Evolutionary conservation across 2,888 invertebrate species (phyloP), one percentile per base, ranked within the genome.

Genomic region (Epirrhoe alternata): DNA sequence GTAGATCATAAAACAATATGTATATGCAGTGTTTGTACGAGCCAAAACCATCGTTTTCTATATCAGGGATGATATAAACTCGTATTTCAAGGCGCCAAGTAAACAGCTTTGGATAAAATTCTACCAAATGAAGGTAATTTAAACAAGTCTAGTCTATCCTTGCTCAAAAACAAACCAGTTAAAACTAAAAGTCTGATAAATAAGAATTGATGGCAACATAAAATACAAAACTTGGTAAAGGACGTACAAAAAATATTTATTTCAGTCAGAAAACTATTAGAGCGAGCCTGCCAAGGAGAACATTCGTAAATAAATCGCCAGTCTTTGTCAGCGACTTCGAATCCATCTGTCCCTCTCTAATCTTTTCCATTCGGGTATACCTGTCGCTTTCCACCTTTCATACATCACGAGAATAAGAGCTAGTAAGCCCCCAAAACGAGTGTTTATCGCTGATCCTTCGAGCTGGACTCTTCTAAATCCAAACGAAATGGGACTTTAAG

Each of bases 371-470:
- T 70, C 73, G 75, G 75, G 77, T 85, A 82, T 84, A 81, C 80
- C 80, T 79, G 79, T 88, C 89, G 81, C 85, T 77, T 82, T 87
- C 80, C 74, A 76, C 79, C 86, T 82, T 83, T 77, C 80, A 87
- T 90, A 88, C 82, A 87, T 91, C 90, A 90, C 83, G 75, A 77
- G 70, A 78, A 79, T 81, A 83, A 86, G 86, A 87, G 84, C 85
- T 81, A 80, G 83, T 86, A 85, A 90, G 87, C 87, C 81, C 78
- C 80, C 83, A 82, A 87, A 90, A 92, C 87, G 87, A 90, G 90
- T 90, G 90, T 92, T 92, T 92, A 92, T 91, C 83, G 86, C 86
- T 84, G 84, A 81, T 86, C 87, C 88, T 86, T 82, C 79, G 74
- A 83, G 81, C 79, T 81, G 84, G 86, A 88, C 84, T 84, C 76